phyloP scores from a whole-genome alignment of 53 echinoderm and acorn worm genomes.

The Actinopyga echinites region DNA sequence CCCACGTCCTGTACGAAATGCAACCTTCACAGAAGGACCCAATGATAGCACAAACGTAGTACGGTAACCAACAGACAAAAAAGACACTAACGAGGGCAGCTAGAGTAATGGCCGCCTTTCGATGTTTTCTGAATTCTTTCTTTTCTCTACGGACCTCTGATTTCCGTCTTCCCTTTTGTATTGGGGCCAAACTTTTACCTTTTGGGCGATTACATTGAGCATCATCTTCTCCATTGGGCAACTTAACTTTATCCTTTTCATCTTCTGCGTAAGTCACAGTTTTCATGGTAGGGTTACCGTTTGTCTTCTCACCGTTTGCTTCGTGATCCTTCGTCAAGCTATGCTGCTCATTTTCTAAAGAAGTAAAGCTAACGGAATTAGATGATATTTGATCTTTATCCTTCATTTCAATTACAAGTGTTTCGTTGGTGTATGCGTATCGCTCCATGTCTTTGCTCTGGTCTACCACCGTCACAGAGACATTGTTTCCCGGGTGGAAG shows the following conservation, averaged over 20 bases:
- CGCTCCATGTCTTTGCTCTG: background rate
- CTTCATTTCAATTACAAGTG: background rate
- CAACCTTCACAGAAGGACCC: conserved; percentile 67
- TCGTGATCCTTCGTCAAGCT: background rate
- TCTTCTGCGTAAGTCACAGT: background rate
- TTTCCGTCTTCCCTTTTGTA: background rate
- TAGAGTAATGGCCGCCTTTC: conserved; percentile 73
- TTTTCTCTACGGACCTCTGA: background rate
- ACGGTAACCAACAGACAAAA: conserved; percentile 76
- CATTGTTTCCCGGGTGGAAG: background rate
- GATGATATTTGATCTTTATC: background rate
- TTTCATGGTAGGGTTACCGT: background rate
- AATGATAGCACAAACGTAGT: conserved; percentile 64
- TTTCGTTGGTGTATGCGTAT: background rate
- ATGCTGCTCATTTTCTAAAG: background rate
- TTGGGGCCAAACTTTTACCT: background rate
- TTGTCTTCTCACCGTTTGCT: background rate
- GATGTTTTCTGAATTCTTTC: conserved; percentile 45
- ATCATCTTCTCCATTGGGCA: too few relatives aligned
- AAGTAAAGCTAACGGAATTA: conserved; percentile 2
- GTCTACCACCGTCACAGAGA: background rate
- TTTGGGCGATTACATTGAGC: background rate
- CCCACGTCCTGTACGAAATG: conserved; percentile 46
- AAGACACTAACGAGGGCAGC: conserved; percentile 78
- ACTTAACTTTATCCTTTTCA: too few relatives aligned